Conservation (phyloP, 2,113 vertebrate species). For the Eupsittula cactorum region DNA sequence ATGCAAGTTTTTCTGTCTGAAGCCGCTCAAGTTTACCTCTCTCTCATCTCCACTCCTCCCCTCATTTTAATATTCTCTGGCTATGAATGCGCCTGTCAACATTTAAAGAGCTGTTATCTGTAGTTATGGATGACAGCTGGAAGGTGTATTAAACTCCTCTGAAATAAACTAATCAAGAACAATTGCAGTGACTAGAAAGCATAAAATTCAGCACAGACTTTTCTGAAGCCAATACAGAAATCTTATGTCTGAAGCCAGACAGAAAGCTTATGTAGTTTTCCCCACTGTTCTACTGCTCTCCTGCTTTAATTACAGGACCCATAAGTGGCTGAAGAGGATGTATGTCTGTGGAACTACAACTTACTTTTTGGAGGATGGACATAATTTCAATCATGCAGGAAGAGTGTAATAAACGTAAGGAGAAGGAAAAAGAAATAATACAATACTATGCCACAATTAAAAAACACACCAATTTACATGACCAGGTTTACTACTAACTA, state of each 20-base stretch:
- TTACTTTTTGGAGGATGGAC: not conserved
- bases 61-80: not conserved
- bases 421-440: not conserved
- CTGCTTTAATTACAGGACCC: not conserved
- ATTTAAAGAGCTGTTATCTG: not conserved
- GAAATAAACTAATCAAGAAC: conserved; percentile 44
- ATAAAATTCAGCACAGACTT: not conserved
- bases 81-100: not conserved
- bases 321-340: not conserved
- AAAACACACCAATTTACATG: not conserved
- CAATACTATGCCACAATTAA: not conserved
- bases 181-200: not conserved
- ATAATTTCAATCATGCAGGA: not conserved
- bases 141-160: not conserved
- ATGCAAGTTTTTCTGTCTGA: not conserved
- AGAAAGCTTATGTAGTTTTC: not conserved
- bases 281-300: not conserved
- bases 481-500: not conserved
- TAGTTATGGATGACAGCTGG: conserved; percentile 8
- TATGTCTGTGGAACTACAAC: not conserved
- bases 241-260: not conserved
- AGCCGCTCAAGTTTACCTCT: not conserved
- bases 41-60: not conserved
- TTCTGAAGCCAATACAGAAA: not conserved
- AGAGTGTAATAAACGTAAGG: not conserved